A percentile compares a stretch with the other conserved stretches of the same genome.
Conservation (phyloP, 2,888 invertebrate genomes). For the Sisyra terminalis region DNA sequence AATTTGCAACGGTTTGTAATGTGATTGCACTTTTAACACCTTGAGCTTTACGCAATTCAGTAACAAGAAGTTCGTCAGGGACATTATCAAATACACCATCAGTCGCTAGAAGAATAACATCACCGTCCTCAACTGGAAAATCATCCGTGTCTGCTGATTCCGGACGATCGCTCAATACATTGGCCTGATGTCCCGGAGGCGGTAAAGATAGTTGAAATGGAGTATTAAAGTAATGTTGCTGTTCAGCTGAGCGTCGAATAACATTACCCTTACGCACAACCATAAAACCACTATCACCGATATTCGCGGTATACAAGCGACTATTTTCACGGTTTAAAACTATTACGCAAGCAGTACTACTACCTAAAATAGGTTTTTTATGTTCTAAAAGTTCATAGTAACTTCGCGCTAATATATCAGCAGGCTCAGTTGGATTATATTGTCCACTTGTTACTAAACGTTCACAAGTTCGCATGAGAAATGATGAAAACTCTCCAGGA, state of each 20-base stretch:
- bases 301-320: conserved; percentile 88
- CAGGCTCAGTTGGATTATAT: conserved; percentile 75
- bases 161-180: conserved; percentile 84
- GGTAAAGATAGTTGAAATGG: conserved; percentile 93
- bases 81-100: conserved; percentile 99
- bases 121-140: conserved; percentile 81
- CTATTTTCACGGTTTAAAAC: conserved; percentile 80
- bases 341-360: conserved; percentile 95
- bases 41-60: conserved; percentile 60
- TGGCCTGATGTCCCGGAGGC: conserved; percentile 74
- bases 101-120: conserved; percentile 88
- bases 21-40: conserved; percentile 55
- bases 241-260: conserved; percentile 87
- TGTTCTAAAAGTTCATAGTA: conserved; percentile 84
- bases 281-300: conserved; percentile 97
- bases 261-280: conserved; percentile 75
- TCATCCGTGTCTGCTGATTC: conserved; percentile 80
- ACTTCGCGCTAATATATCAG: conserved; percentile 75
- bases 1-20: conserved; percentile 83
- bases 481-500: conserved; percentile 88
- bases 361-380: conserved; percentile 85
- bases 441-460: conserved; percentile 77
- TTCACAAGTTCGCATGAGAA: conserved; percentile 90
- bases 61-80: conserved; percentile 76
- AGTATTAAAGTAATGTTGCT: conserved; percentile 98